phyloP scores from a whole-genome alignment of 2,797 vertebrate species.

The Geotrypetes seraphini region DNA sequence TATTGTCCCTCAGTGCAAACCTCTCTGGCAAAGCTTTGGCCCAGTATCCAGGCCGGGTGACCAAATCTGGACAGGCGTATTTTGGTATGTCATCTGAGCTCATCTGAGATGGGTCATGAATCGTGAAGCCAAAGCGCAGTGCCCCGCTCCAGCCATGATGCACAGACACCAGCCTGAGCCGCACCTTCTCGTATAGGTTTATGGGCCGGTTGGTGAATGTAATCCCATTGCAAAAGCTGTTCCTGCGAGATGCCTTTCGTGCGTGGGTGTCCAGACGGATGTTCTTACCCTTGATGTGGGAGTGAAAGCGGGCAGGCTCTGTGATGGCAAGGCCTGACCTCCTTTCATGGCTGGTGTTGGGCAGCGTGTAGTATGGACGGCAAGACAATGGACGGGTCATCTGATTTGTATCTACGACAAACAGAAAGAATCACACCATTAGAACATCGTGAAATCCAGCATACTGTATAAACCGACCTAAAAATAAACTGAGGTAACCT shows the following conservation, averaged over 20 bases:
- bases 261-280: conserved; percentile 87
- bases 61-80: conserved; percentile 93
- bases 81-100: conserved; percentile 85
- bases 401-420: conserved; percentile 67
- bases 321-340: conserved; percentile 54
- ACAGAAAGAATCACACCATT: no score
- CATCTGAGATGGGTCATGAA: conserved; percentile 83
- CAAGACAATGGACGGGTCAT: conserved; percentile 72
- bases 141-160: conserved; percentile 95
- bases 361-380: conserved; percentile 78
- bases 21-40: conserved; percentile 94
- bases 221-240: conserved; percentile 95
- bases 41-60: conserved; percentile 92
- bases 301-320: conserved; percentile 85
- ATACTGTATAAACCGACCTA: no score
- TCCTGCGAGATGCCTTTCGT: conserved; percentile 82
- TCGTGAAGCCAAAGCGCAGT: conserved; percentile 91
- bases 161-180: conserved; percentile 80
- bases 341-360: conserved; percentile 68
- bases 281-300: conserved; percentile 92
- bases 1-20: conserved; percentile 82
- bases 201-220: conserved; percentile 92
- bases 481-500: no score
- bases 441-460: no score
- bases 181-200: conserved; percentile 90